A percentile compares a stretch with the other conserved stretches of the same genome.
These are phyloP conservation scores for Danio choprae DNA, from an alignment of 2,797 vertebrate species.

Conservation along the genomic window DNA sequence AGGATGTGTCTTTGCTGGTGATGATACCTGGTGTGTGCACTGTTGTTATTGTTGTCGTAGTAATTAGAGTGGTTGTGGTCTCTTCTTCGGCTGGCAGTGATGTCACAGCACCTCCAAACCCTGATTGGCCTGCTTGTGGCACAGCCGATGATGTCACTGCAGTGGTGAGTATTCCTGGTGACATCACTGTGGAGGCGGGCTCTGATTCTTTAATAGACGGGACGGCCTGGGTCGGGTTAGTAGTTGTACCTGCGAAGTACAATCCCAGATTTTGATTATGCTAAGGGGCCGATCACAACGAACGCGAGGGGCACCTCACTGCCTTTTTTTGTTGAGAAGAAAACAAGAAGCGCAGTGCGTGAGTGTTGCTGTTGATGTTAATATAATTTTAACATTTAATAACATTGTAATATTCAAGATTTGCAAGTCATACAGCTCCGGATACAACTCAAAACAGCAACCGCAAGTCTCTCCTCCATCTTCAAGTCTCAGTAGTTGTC, in stretches of 20 bases:
- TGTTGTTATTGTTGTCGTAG: constrained; percentile 92
- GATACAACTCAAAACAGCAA: too few species aligned
- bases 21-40: constrained; percentile 88
- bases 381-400: too few species aligned
- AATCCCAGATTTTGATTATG: constrained; percentile 47
- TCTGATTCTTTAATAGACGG: constrained; percentile 72
- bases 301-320: too few species aligned
- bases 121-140: constrained; percentile 63
- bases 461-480: too few species aligned
- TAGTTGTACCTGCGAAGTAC: constrained; percentile 77
- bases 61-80: constrained; percentile 92
- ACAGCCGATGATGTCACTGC: constrained; percentile 75
- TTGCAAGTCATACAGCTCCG: too few species aligned
- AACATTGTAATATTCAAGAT: too few species aligned
- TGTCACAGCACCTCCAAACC: constrained; percentile 71
- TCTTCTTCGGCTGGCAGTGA: constrained; percentile 84
- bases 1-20: not conserved
- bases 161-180: constrained; percentile 81
- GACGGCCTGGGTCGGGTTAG: constrained; percentile 80
- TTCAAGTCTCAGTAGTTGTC: too few species aligned
- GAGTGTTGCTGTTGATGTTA: too few species aligned
- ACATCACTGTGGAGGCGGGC: constrained; percentile 73
- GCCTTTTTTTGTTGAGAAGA: too few species aligned
- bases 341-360: too few species aligned
- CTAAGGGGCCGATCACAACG: too few species aligned